Percentiles rank a stretch among this genome's conserved stretches.
Conservation (phyloP, 2,797 vertebrate species). For the Lagodon rhomboides region DNA sequence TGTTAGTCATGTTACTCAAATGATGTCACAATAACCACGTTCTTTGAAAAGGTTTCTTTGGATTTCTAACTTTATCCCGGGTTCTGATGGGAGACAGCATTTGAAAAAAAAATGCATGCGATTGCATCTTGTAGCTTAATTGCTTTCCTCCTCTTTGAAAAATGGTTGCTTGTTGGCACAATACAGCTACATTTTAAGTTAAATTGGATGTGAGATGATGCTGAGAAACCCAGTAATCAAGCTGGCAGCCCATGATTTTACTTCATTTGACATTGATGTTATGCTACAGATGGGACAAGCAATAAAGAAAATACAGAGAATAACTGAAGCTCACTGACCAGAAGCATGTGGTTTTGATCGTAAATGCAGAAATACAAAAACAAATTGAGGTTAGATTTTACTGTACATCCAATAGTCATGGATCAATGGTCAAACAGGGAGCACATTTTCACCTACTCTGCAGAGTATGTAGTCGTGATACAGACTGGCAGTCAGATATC, state of each 20-base stretch:
- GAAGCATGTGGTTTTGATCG: background rate
- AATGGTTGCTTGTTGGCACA: background rate
- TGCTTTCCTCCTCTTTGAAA: background rate
- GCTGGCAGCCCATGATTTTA: background rate
- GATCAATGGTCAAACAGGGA: conserved; percentile 53
- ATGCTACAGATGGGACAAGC: background rate
- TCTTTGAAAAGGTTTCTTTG: background rate
- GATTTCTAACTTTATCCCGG: background rate
- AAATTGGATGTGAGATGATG: background rate
- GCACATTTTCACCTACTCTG: conserved; percentile 42
- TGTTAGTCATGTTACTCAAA: background rate
- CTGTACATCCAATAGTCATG: conserved; percentile 21
- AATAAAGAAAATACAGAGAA: background rate
- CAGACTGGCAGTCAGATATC: conserved; percentile 59
- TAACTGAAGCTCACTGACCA: background rate
- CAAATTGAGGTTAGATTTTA: conserved; percentile 29
- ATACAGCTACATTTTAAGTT: background rate
- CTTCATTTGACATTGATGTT: conserved; percentile 7
- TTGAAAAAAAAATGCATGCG: background rate
- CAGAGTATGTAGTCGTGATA: conserved; percentile 64
- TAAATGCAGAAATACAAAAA: conserved; percentile 22
- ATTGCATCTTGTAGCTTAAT: background rate
- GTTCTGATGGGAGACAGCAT: background rate
- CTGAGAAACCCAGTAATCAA: background rate
- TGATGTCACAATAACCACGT: background rate